Evolutionary conservation across 2,113 vertebrate species (phyloP), one percentile per base, ranked within the genome.

Genomic region (Myanophis thanlyinensis): DNA sequence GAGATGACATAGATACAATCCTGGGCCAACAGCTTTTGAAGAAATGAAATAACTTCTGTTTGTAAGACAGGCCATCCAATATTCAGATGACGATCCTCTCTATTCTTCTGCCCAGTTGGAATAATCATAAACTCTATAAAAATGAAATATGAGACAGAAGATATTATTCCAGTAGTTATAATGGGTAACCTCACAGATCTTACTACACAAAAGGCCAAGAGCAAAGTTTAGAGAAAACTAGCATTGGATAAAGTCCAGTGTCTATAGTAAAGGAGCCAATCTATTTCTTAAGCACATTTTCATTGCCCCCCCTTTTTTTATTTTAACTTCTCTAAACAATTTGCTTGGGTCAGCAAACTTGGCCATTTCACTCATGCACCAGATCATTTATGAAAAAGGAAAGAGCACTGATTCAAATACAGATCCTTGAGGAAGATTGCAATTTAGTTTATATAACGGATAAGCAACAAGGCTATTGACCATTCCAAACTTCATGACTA

Each of bases 111-210:
- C 44, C 88, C 92, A 90, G 52, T 73, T 87, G 87, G 95, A 96
- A 89, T 87, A 92, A 90, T 73, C 92, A 88, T 89, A 93, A 92
- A 91, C 80, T 88, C 46, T 1, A 54, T n/a, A 54, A 89, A 85
- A 80, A 30, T 44, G 93, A 94, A 93, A 93, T 92, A 92, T 87
- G 94, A 97, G 93, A 91, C 93, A 94, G 87, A 95, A 95, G 93
- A 95, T 93, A 92, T 94, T 93, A 40, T 92, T 95, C 89, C 44
- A 88, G 85, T 62, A 93, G 89, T 85, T 46, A 20, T 93, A 93
- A 94, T 94, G 85, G 92, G 44, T 56, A 92, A 44, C 59, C 85
- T 94, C 56, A 49, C 35, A 30, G 80, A 53, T 95, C 96, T 95
- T 89, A 88, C 91, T 51, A 40, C 56, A 91, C 56, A 95, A 95